Evolutionary conservation across 1,140 invertebrate species (phyloP).

Genomic region (Dendroctonus valens): DNA sequence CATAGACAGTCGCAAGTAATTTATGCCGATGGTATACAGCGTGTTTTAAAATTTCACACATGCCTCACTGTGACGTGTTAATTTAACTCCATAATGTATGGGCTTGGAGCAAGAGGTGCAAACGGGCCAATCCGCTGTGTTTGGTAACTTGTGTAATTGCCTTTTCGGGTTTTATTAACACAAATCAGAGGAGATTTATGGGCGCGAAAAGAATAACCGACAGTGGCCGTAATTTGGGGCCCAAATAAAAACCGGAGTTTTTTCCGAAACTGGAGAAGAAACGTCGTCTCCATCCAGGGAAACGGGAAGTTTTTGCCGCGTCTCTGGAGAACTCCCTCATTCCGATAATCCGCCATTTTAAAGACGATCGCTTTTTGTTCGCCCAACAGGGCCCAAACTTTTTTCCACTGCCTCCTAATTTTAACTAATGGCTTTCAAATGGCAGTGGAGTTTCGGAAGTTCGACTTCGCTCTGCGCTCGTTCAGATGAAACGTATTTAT

Average conservation of each 20-base stretch:
- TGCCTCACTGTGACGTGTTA: slow-evolving; percentile 26
- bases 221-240: slow-evolving; percentile 3
- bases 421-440: slow-evolving; percentile 10
- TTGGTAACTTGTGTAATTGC: slow-evolving; percentile 26
- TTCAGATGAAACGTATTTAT: too few relatives aligned
- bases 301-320: slow-evolving; percentile 5
- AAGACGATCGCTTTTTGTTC: slow-evolving; percentile 10
- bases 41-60: slow-evolving; percentile 31
- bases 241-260: not conserved
- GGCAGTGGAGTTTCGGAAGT: too few relatives aligned
- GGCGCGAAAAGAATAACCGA: slow-evolving; percentile 2
- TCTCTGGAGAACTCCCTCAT: slow-evolving; percentile 3
- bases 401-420: slow-evolving; percentile 7
- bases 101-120: slow-evolving; percentile 3
- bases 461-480: too few relatives aligned
- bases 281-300: slow-evolving; percentile 6
- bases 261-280: not conserved
- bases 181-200: slow-evolving; percentile 24
- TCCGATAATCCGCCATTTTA: slow-evolving; percentile 14
- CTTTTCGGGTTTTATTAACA: slow-evolving; percentile 28
- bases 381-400: slow-evolving; percentile 1
- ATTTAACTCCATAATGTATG: slow-evolving; percentile 24
- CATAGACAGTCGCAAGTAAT: slow-evolving; percentile 12
- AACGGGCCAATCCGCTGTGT: slow-evolving; percentile 12
- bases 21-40: slow-evolving; percentile 21